These are phyloP conservation scores for Oedothorax gibbosus DNA, from an alignment of 1,140 invertebrate species.

Conservation along the genomic window DNA sequence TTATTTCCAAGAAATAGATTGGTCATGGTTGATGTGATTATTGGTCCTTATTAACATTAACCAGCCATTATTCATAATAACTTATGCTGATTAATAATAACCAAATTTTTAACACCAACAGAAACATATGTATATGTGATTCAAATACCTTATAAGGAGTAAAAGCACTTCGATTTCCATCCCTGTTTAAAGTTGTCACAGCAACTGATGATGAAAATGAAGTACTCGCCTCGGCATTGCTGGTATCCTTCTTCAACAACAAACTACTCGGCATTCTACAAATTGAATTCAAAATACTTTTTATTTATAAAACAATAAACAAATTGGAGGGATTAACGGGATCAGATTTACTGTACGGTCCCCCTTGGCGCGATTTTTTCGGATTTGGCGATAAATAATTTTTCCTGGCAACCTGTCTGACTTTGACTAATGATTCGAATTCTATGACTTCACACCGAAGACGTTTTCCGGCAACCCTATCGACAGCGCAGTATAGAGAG, in stretches of 20 bases:
- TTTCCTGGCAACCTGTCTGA: too few species aligned
- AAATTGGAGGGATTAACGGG: too few species aligned
- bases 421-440: too few species aligned
- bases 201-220: neutral
- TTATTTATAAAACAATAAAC: neutral
- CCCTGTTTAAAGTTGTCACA: slow-evolving; percentile 44
- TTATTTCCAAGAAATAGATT: neutral
- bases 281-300: neutral
- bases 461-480: too few species aligned
- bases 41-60: neutral
- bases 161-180: slow-evolving; percentile 72
- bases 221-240: neutral
- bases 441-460: too few species aligned
- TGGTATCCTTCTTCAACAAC: slow-evolving; percentile 2
- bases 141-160: slow-evolving; percentile 72
- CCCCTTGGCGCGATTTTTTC: too few species aligned
- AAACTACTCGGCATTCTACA: slow-evolving; percentile 31
- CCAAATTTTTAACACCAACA: neutral
- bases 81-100: neutral
- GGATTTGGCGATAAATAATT: too few species aligned
- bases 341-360: too few species aligned
- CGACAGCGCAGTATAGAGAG: too few species aligned
- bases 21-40: too few species aligned
- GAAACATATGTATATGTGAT: neutral
- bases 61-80: slow-evolving; percentile 2